phyloP scores from a whole-genome alignment of 2,888 invertebrate species.

The Congeria kusceri region DNA sequence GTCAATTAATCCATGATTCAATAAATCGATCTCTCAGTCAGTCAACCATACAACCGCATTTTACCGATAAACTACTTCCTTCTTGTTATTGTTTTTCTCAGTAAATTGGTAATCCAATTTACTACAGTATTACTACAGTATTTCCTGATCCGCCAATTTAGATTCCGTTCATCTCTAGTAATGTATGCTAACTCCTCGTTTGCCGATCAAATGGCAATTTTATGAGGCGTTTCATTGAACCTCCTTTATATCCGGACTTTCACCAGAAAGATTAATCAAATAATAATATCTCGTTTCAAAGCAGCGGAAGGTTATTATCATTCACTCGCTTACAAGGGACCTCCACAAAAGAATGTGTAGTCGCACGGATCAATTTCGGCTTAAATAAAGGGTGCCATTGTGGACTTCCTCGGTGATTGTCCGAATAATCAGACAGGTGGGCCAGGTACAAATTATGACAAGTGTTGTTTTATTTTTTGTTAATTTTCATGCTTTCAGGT shows the following conservation, averaged over 20 bases:
- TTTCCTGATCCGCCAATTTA: no score
- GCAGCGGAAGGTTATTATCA: slow-evolving; percentile 16
- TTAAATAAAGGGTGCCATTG: slow-evolving; percentile 26
- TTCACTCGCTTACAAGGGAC: slow-evolving; percentile 13
- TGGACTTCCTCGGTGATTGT: slow-evolving; percentile 10
- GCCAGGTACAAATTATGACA: slow-evolving; percentile 14
- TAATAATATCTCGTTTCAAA: slow-evolving; percentile 37
- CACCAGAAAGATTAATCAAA: slow-evolving; percentile 25
- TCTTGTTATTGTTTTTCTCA: no score
- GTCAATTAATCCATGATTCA: no score
- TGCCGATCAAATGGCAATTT: slow-evolving; percentile 7
- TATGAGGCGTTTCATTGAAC: slow-evolving; percentile 19
- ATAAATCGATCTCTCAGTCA: no score
- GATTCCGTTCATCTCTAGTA: no score
- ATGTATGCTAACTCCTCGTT: slow-evolving; percentile 5
- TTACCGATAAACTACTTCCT: no score
- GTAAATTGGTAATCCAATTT: no score
- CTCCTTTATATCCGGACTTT: slow-evolving; percentile 12
- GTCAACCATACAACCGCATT: no score
- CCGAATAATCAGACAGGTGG: slow-evolving; percentile 43
- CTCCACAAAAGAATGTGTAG: slow-evolving; percentile 5
- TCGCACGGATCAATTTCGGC: slow-evolving; percentile 18
- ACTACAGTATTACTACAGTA: no score
- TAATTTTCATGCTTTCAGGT: no score
- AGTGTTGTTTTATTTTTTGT: no score